phyloP scores from a whole-genome alignment of 2,888 invertebrate genomes.

The Microplitis manilae region DNA sequence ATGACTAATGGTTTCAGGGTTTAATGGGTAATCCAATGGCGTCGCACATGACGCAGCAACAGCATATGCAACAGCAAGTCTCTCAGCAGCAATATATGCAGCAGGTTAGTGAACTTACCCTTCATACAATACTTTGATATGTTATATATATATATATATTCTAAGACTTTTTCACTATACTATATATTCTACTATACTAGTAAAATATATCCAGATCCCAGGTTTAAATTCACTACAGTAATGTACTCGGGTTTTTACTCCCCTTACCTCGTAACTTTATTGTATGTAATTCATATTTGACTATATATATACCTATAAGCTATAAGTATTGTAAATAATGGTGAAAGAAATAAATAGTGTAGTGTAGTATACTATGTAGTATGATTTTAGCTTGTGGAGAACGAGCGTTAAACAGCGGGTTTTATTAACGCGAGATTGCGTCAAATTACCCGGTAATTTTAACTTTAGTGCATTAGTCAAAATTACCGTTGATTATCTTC shows the following conservation, averaged over 20 bases:
- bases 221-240: neutral
- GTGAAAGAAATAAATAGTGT: slow-evolving; percentile 20
- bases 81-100: slow-evolving; percentile 70
- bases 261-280: neutral
- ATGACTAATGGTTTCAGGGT: slow-evolving; percentile 54
- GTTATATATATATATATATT: neutral
- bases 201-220: neutral
- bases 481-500: slow-evolving; percentile 51
- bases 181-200: neutral
- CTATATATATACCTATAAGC: neutral
- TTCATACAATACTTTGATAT: slow-evolving; percentile 5
- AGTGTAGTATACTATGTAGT: neutral
- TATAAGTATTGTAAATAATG: neutral
- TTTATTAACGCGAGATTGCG: slow-evolving; percentile 52
- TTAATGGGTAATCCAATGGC: slow-evolving; percentile 68
- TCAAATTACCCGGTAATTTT: slow-evolving; percentile 54
- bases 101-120: slow-evolving; percentile 64
- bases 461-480: slow-evolving; percentile 48
- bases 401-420: slow-evolving; percentile 47
- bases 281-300: neutral
- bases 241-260: neutral
- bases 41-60: slow-evolving; percentile 67
- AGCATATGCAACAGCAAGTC: slow-evolving; percentile 68
- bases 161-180: too few relatives aligned
- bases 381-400: slow-evolving; percentile 14